Base-by-base conservation (phyloP, 2,888 invertebrate species). In the Panopea generosa region DNA sequence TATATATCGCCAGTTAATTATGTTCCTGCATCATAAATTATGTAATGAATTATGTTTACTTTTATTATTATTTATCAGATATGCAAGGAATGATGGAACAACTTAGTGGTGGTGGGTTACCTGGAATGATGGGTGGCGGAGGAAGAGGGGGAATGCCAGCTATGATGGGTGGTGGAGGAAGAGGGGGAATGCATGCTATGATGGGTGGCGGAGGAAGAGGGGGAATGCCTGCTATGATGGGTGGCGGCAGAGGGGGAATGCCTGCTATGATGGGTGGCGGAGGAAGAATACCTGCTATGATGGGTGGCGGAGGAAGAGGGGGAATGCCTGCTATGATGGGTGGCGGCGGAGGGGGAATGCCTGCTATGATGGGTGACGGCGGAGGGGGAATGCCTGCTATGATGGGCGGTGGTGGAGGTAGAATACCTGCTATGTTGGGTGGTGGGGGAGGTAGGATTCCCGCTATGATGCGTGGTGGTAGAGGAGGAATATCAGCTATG, bases 71-170 rank as follows among this genome's bases (percentile, higher is more conserved):
- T n/a, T n/a, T n/a, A n/a, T n/a, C n/a, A n/a, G n/a, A n/a, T n/a
- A n/a, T n/a, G n/a, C n/a, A n/a, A n/a, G 50, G 50, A 50, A 20
- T 50, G 18, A 47, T 16, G 47, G 47, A 16, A 18, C n/a, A 40
- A 11, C 40, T 40, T 11, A 14, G 18, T 18, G 47, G 47, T 20
- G 11, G 11, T 50, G 50, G 50, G 20, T 22, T 18, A 18, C 22
- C 22, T 14, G 50, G 50, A 20, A 24, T 24, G 20, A 47, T 16
- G 20, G 47, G 47, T 4, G 20, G 20, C 3, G 47, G 47, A 4
- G 4, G 47, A 4, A 16, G 47, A 4, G 20, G n/a, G 4, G 47
- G 47, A 47, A 4, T 18, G 16, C 18, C 47, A 9, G 18, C 7
- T 47, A 20, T 16, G 20, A 9, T 20, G 11, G 22, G 50, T 11